Evolutionary conservation across 1,140 invertebrate genomes (phyloP).

Genomic region (Camponotus pennsylvanicus): DNA sequence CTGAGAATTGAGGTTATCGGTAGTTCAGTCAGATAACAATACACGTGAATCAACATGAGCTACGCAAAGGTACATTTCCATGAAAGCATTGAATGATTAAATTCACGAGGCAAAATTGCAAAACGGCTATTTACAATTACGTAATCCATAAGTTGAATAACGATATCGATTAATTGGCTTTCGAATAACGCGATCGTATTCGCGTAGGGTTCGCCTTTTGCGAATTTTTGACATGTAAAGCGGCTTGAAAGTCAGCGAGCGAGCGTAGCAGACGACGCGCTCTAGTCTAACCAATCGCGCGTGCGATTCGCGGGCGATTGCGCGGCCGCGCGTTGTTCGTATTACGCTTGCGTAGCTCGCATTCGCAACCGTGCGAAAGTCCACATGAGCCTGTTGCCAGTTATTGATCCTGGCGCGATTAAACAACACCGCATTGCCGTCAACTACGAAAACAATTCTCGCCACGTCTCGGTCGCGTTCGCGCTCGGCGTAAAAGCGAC

Average conservation of each 20-base stretch:
- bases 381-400: conserved; percentile 85
- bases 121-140: neutral
- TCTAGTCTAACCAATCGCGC: conserved; percentile 8
- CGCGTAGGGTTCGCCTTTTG: neutral
- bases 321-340: conserved; percentile 35
- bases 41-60: neutral
- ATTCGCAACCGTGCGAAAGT: conserved; percentile 71
- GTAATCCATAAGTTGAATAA: neutral
- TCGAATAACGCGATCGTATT: neutral
- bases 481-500: conserved; percentile 49
- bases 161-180: neutral
- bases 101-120: neutral
- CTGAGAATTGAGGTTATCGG: neutral
- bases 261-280: neutral
- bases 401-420: conserved; percentile 86
- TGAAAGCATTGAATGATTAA: neutral
- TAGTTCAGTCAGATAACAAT: neutral
- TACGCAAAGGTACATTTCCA: neutral
- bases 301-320: conserved; percentile 45
- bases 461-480: conserved; percentile 73
- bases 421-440: conserved; percentile 86
- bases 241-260: neutral
- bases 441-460: conserved; percentile 82
- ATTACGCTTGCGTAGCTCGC: conserved; percentile 53
- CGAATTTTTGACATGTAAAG: neutral